Conservation (phyloP, 1,140 invertebrate genomes). For the Musca vetustissima region DNA sequence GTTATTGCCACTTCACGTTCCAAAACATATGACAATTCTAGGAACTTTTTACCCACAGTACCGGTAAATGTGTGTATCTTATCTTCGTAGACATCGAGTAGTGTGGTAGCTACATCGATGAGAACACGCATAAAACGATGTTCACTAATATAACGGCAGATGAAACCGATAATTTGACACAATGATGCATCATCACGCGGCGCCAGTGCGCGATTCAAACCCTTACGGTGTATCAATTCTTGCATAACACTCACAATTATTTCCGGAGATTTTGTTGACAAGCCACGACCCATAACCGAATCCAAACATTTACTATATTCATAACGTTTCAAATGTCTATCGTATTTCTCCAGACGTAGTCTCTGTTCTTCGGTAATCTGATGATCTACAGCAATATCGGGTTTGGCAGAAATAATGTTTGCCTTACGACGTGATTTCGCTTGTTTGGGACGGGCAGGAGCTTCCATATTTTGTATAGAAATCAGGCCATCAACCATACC, state of each 20-base stretch:
- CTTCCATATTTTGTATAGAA: constrained; percentile 77
- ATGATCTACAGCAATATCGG: constrained; percentile 60
- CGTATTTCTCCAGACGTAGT: constrained; percentile 63
- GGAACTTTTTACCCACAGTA: constrained; percentile 63
- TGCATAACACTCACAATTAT: constrained; percentile 77
- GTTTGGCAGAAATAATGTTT: neutral
- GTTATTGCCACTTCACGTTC: constrained; percentile 69
- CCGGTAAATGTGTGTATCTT: constrained; percentile 60
- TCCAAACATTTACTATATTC: constrained; percentile 81
- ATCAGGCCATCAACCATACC: constrained; percentile 93
- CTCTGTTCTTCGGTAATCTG: constrained; percentile 58
- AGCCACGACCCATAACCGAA: constrained; percentile 65
- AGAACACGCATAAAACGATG: constrained; percentile 72
- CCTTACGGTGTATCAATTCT: constrained; percentile 78
- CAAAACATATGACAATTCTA: constrained; percentile 63
- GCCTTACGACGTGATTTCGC: constrained; percentile 25
- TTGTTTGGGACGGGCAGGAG: constrained; percentile 54
- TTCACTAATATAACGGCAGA: constrained; percentile 75
- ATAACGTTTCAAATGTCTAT: constrained; percentile 76
- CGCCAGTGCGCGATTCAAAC: constrained; percentile 70
- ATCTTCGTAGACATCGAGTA: constrained; percentile 75
- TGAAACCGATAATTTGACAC: constrained; percentile 70
- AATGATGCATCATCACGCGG: constrained; percentile 70
- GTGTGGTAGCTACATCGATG: constrained; percentile 70
- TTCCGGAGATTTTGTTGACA: constrained; percentile 70